A percentile compares a stretch with the other conserved stretches of the same genome.
These are phyloP conservation scores for Agapostemon virescens DNA, from an alignment of 2,888 invertebrate genomes.

Conservation along the genomic window DNA sequence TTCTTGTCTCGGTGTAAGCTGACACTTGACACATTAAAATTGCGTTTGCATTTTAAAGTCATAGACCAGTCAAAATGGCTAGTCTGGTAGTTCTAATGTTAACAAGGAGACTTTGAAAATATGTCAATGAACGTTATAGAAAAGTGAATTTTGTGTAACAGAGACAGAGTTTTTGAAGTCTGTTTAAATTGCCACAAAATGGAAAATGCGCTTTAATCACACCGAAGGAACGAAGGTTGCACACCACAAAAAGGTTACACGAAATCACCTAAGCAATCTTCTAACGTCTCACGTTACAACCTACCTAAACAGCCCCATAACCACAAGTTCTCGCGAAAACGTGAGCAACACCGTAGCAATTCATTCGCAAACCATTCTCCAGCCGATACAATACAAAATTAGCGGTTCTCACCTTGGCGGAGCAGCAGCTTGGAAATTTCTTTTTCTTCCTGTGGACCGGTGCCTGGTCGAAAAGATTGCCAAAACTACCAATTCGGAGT, in stretches of 20 bases:
- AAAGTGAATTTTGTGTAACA: background rate
- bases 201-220: background rate
- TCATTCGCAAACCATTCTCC: background rate
- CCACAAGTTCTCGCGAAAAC: slow-evolving; percentile 7
- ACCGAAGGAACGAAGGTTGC: background rate
- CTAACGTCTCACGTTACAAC: background rate
- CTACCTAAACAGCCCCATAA: background rate
- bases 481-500: slow-evolving; percentile 28
- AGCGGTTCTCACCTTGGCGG: slow-evolving; percentile 23
- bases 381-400: slow-evolving; percentile 11
- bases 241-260: background rate
- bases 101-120: background rate
- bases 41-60: too few species aligned
- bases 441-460: slow-evolving; percentile 9
- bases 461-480: background rate
- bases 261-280: slow-evolving; percentile 2
- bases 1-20: too few species aligned
- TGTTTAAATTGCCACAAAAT: background rate
- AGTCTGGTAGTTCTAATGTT: too few species aligned
- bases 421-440: background rate
- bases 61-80: too few species aligned
- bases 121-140: background rate
- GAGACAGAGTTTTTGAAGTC: background rate
- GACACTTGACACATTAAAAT: too few species aligned
- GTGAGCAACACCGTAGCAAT: slow-evolving; percentile 1